Base-by-base conservation (phyloP, 2,113 vertebrate species). In the Zingel zingel region DNA sequence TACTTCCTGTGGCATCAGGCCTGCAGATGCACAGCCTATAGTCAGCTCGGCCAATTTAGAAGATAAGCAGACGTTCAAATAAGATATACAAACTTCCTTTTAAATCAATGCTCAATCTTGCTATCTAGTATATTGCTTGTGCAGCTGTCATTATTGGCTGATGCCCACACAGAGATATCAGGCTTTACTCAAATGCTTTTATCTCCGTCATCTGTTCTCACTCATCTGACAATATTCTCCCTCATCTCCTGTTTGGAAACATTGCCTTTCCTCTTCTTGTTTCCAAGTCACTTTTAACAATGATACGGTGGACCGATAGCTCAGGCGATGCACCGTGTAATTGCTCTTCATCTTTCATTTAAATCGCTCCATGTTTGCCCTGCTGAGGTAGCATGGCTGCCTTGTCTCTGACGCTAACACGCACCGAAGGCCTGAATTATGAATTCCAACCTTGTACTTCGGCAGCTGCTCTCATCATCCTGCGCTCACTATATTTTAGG, bases 381-480 rank as follows among this genome's bases (percentile, higher is more conserved):
- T 81, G 81, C 86, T 90, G 84, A 91, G 83, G 83, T 61, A 78
- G 86, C 86, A 83, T 48, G 74, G 73, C 80, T 81, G 88, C 83
- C 83, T 90, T 70, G 54, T 75, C 69, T 80, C 64, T 90, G 90
- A 92, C 88, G 76, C 84, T 90, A 88, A 90, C 77, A 53, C 79
- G 74, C 73, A 83, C 79, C 16, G 75, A 91, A 90, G 68, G 74
- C 75, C 86, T 90, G 81, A 91, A 94, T 92, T 93, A 92, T 90
- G 84, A 90, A 90, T 92, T 91, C 85, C 63, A 88, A 69, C 89
- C 85, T 89, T 88, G 91, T 92, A 84, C 82, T 90, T 88, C 12
- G 56, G 86, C 91, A 90, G 89, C 91, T 93, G 87, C 88, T 91
- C 89, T 90, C 87, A 81, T 92, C 88, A 82, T 56, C 66, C 76